These are phyloP conservation scores for Naja naja DNA, from an alignment of 2,113 vertebrate species.

Conservation along the genomic window DNA sequence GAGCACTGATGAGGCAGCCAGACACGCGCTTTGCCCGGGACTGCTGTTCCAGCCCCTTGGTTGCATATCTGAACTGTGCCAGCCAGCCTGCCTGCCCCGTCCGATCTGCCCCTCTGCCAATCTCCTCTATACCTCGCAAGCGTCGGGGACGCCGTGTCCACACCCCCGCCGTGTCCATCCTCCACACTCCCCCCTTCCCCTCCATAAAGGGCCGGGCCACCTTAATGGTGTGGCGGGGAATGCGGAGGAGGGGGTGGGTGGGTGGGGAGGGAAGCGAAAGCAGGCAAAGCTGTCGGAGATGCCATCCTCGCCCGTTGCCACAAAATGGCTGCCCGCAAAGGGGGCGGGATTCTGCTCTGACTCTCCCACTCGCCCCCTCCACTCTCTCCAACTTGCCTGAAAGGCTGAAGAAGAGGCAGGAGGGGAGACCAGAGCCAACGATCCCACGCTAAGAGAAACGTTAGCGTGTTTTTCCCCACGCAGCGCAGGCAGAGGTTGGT, in stretches of 20 bases:
- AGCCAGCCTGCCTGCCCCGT: neutral
- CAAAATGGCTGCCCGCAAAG: neutral
- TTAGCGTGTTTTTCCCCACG: neutral
- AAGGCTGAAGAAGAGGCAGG: neutral
- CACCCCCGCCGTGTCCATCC: accelerated
- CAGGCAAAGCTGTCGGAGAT: neutral
- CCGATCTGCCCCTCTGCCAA: neutral
- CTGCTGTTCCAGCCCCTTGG: neutral
- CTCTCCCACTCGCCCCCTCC: neutral
- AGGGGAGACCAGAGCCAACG: neutral
- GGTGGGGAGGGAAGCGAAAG: neutral
- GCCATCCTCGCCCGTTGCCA: neutral
- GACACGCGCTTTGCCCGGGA: accelerated
- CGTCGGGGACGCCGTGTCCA: neutral
- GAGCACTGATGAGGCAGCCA: neutral
- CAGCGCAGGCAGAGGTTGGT: neutral
- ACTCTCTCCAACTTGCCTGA: neutral
- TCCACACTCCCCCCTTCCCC: neutral
- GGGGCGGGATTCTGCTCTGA: neutral
- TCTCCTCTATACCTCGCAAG: neutral
- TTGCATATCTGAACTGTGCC: neutral
- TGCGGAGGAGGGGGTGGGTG: accelerated
- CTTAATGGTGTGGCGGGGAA: neutral
- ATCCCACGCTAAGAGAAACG: neutral
- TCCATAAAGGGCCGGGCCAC: neutral